Evolutionary conservation across 2,113 vertebrate genomes (phyloP).

Genomic region (Tetrax tetrax): DNA sequence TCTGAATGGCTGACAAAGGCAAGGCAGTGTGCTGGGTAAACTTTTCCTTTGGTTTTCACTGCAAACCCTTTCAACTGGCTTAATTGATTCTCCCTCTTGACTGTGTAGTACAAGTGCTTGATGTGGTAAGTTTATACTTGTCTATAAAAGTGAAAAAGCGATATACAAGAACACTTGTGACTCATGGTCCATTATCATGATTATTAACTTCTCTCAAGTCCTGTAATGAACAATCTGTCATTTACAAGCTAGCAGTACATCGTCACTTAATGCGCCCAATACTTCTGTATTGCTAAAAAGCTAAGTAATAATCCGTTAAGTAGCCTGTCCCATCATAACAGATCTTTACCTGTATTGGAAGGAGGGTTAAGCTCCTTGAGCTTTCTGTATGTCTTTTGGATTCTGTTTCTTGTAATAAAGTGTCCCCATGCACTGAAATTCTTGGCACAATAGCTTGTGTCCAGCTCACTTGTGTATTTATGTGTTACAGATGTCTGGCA

Average conservation of each 20-base stretch:
- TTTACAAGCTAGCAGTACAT: neutral
- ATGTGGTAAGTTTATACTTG: constrained; percentile 34
- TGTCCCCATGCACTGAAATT: neutral
- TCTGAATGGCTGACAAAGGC: neutral
- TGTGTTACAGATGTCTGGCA: neutral
- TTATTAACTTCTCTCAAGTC: constrained; percentile 49
- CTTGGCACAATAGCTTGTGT: neutral
- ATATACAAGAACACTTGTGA: constrained; percentile 42
- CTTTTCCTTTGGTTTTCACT: neutral
- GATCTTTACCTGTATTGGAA: neutral
- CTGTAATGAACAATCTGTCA: constrained; percentile 20
- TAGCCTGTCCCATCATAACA: neutral
- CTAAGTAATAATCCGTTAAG: neutral
- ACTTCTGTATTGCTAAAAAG: neutral
- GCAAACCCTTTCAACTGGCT: neutral
- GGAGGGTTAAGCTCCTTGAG: neutral
- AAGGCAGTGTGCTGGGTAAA: neutral
- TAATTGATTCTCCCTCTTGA: constrained; percentile 28
- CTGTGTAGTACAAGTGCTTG: neutral
- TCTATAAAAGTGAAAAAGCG: constrained; percentile 49
- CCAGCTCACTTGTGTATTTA: neutral
- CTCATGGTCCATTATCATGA: constrained; percentile 25
- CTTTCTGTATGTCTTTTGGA: neutral
- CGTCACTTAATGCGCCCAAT: neutral
- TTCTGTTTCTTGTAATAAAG: neutral